phyloP scores from a whole-genome alignment of 2,888 invertebrate species.

The Cecidostiba fungosa region DNA sequence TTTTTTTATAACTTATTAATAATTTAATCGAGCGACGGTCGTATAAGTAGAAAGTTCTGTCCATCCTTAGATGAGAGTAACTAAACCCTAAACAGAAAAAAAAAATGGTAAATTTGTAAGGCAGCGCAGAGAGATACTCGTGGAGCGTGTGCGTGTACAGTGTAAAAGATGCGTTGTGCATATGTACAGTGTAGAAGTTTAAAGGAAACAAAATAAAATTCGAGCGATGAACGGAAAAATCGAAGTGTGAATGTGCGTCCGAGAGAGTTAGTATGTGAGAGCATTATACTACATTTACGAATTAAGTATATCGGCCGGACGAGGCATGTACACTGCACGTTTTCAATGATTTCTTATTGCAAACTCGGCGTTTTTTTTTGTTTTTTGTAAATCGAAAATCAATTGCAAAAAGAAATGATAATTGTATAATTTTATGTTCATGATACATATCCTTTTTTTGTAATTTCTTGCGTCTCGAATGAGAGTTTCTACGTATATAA shows the following conservation, averaged over 20 bases:
- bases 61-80: conserved; percentile 63
- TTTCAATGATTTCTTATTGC: conserved; percentile 27
- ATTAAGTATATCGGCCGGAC: conserved; percentile 74
- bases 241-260: conserved; percentile 52
- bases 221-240: conserved; percentile 43
- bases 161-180: conserved; percentile 80
- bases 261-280: conserved; percentile 54
- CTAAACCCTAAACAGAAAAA: conserved; percentile 49
- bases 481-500: conserved; percentile 12
- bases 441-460: conserved; percentile 54
- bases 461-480: conserved; percentile 52
- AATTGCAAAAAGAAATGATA: conserved; percentile 24
- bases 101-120: conserved; percentile 54
- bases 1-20: conserved; percentile 56
- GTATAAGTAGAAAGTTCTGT: conserved; percentile 57
- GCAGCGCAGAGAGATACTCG: conserved; percentile 63
- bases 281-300: conserved; percentile 75
- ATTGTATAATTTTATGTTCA: conserved; percentile 42
- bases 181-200: conserved; percentile 79
- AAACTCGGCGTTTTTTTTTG: conserved; percentile 34
- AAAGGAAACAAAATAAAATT: conserved; percentile 59
- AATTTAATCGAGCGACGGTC: conserved; percentile 57
- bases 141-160: conserved; percentile 77
- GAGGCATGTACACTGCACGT: conserved; percentile 69
- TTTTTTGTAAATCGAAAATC: neutral